These are phyloP conservation scores for Xestia sexstrigata DNA, from an alignment of 2,888 invertebrate genomes.

Conservation along the genomic window DNA sequence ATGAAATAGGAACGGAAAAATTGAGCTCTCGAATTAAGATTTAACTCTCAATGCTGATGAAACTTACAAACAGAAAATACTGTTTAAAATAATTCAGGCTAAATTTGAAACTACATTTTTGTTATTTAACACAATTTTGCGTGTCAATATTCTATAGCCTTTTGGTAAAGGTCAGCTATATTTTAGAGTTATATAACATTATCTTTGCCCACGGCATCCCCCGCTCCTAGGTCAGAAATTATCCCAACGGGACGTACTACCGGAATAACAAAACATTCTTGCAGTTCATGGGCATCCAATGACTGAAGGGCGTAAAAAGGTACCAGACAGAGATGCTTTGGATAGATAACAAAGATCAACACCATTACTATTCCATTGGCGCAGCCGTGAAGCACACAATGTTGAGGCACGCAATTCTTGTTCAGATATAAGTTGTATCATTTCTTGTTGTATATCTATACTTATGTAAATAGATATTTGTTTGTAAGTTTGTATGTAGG, in stretches of 20 bases:
- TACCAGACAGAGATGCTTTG: not conserved
- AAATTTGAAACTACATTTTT: not conserved
- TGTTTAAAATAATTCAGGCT: not conserved
- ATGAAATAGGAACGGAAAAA: conserved; percentile 14
- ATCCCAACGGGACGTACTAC: no score
- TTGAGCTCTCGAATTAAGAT: not conserved
- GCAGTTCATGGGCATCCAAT: no score
- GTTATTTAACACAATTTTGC: not conserved
- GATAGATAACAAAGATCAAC: no score
- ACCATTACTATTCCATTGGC: not conserved
- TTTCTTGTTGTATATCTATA: not conserved
- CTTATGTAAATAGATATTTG: no score
- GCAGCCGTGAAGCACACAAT: not conserved
- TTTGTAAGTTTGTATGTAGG: no score
- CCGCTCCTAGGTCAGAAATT: no score
- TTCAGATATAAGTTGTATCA: not conserved
- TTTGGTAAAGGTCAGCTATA: not conserved
- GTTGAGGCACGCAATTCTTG: no score
- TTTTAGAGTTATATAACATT: not conserved
- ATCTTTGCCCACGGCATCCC: not conserved
- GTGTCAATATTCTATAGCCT: not conserved
- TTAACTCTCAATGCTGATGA: not conserved
- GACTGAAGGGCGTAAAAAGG: no score
- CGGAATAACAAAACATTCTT: no score
- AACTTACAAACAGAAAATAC: not conserved